Conservation (phyloP, 2,797 vertebrate species). For the Acanthiza pusilla region DNA sequence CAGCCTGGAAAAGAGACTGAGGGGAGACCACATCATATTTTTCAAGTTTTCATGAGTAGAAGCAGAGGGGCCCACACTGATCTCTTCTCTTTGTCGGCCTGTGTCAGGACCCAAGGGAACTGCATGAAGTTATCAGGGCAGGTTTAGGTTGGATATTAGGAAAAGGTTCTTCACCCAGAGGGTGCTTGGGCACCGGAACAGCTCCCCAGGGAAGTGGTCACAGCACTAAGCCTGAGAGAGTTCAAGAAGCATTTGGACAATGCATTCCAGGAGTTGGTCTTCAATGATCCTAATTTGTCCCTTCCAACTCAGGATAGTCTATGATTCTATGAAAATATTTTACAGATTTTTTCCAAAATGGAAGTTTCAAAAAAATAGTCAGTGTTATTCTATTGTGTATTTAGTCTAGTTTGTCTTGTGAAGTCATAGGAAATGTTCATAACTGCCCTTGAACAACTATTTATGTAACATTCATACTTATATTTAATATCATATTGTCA, state of each 20-base stretch:
- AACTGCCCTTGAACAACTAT: background rate
- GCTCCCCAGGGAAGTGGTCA: background rate
- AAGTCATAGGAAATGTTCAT: background rate
- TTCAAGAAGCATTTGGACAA: background rate
- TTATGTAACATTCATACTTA: background rate
- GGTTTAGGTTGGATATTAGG: background rate
- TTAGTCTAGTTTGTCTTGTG: background rate
- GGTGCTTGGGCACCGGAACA: background rate
- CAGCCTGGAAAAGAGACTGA: background rate
- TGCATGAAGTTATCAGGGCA: background rate
- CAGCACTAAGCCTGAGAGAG: background rate
- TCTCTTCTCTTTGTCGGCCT: background rate
- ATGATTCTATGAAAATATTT: background rate
- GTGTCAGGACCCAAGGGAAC: background rate
- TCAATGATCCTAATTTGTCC: rapidly evolving
- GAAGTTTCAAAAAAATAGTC: background rate
- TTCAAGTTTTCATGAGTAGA: background rate
- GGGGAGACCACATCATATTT: background rate
- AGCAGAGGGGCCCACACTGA: background rate
- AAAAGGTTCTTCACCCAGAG: background rate
- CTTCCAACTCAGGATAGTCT: background rate
- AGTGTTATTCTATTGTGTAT: background rate
- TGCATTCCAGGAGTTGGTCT: background rate
- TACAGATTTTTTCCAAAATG: background rate
- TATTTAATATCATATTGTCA: background rate